These are phyloP conservation scores for Cataglyphis albicans DNA, from an alignment of 2,888 invertebrate genomes.

Conservation along the genomic window DNA sequence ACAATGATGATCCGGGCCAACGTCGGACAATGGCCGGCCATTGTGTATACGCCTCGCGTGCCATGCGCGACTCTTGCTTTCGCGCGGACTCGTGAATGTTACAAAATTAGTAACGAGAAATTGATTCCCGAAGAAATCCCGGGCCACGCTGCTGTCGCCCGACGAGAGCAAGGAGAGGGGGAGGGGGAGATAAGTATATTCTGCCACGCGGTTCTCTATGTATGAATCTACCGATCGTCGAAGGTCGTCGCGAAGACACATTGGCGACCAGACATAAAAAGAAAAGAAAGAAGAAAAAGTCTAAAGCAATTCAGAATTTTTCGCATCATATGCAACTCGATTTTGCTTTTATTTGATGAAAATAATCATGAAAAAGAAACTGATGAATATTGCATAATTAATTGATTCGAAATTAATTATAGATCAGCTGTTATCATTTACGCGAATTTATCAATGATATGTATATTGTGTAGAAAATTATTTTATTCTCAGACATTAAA, in stretches of 20 bases:
- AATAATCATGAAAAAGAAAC: background rate
- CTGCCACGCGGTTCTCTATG: constrained; percentile 16
- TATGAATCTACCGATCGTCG: constrained; percentile 48
- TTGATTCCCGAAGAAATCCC: constrained; percentile 50
- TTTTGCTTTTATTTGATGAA: background rate
- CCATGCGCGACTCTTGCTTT: constrained; percentile 61
- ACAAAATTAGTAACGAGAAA: constrained; percentile 47
- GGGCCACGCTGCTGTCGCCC: constrained; percentile 25
- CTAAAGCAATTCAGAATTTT: background rate
- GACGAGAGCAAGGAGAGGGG: background rate
- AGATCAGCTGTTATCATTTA: background rate
- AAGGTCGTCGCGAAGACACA: constrained; percentile 43
- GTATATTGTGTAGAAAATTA: background rate
- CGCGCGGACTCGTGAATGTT: constrained; percentile 26
- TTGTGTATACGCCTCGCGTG: constrained; percentile 68
- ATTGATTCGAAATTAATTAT: background rate
- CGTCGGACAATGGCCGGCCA: constrained; percentile 60
- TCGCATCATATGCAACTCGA: background rate
- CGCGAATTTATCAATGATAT: background rate
- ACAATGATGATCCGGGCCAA: constrained; percentile 63
- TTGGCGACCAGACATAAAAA: constrained; percentile 14
- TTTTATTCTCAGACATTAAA: background rate
- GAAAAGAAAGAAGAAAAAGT: constrained; percentile 7
- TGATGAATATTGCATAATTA: background rate
- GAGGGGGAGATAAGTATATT: constrained; percentile 37